Percentiles rank a stretch among this genome's conserved stretches.
These are phyloP conservation scores for Spisula subtruncata DNA, from an alignment of 2,888 invertebrate genomes.

Conservation along the genomic window DNA sequence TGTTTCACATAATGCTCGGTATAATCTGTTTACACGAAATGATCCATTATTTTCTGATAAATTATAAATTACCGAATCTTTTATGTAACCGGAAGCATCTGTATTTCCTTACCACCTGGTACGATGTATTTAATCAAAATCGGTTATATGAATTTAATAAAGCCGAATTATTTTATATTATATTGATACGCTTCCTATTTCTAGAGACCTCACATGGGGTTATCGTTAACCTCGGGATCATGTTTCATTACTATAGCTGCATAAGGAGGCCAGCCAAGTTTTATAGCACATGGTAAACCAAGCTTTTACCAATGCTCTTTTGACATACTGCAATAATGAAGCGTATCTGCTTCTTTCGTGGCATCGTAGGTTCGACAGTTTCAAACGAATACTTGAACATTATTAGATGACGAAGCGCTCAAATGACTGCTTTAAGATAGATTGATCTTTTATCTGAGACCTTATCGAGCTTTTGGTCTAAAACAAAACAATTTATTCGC, in stretches of 20 bases:
- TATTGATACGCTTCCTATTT: not conserved
- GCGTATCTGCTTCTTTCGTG: too few relatives aligned
- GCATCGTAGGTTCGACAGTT: too few relatives aligned
- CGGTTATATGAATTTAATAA: not conserved
- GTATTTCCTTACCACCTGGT: not conserved
- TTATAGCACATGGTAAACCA: not conserved
- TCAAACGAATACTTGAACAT: too few relatives aligned
- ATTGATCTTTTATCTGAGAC: too few relatives aligned
- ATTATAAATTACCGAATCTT: slow-evolving; percentile 2
- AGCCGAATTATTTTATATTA: not conserved
- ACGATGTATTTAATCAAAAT: not conserved
- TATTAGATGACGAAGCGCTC: too few relatives aligned
- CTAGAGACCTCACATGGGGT: not conserved
- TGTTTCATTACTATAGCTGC: not conserved
- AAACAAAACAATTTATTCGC: too few relatives aligned
- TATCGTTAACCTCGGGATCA: not conserved
- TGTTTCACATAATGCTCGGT: not conserved
- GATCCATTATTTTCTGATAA: not conserved
- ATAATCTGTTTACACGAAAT: slow-evolving; percentile 1
- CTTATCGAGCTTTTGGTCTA: too few relatives aligned
- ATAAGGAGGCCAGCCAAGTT: not conserved
- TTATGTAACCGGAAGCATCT: not conserved
- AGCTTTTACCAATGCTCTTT: too few relatives aligned
- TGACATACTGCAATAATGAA: too few relatives aligned
- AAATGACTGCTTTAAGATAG: too few relatives aligned